Evolutionary conservation across 2,888 invertebrate genomes (phyloP), one percentile per base, ranked within the genome.

Genomic region (Ectropis crepuscularia): DNA sequence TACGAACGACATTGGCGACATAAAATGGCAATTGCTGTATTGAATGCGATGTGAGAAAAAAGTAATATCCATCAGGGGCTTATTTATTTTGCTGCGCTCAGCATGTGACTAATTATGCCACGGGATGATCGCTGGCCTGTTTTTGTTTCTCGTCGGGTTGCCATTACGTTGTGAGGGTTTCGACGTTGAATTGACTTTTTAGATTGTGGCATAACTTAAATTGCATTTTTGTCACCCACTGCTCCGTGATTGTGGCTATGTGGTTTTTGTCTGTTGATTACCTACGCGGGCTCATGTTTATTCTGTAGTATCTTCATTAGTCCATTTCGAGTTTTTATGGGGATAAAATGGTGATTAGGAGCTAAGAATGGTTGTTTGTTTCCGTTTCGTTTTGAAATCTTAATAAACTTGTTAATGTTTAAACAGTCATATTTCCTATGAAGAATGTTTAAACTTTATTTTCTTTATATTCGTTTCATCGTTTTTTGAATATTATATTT

Each of bases 171-270:
- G 74, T 75, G 72, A 71, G 74, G 78, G 79, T 78, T 83, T 81
- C 53, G 48, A 60, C 28, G 78, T 79, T 77, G 76, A 86, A 88
- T 88, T 87, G 83, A 84, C 82, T 90, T 90, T 90, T 90, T 90
- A 85, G 82, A 50, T 10, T 55, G 49, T 59, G 53, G 68, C 83
- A 89, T 89, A 90, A 86, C 87, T 88, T 86, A 91, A 87, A 90
- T 90, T 89, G 90, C 90, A 91, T 90, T 91, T 90, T 91, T 90
- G 91, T 89, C 91, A 90, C 91, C 87, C 85, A 82, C 79, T 80
- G 76, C 75, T 71, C 73, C 72, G 76, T 79, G 83, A 83, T 83
- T 84, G 82, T 80, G 68, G 53, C 50, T 63, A 57, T 54, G 70
- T 63, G 54, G 70, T 87, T 88, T 89, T 88, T 89, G 81, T 71